These are phyloP conservation scores for Polypterus bichir DNA, from an alignment of 2,113 vertebrate species.

Conservation along the genomic window DNA sequence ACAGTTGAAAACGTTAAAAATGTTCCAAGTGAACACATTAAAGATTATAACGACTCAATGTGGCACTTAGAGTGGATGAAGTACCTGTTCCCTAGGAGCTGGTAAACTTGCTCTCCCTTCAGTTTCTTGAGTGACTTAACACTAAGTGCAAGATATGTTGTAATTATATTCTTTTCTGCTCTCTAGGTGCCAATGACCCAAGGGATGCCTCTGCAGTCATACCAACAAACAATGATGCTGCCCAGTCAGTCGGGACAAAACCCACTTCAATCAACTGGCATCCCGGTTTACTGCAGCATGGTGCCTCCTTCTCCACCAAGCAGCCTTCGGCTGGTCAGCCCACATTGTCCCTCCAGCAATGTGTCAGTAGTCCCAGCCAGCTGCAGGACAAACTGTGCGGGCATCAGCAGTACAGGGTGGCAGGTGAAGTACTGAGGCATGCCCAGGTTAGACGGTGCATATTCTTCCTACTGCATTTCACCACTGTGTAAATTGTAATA, in stretches of 20 bases:
- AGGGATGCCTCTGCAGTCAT: conserved; percentile 63
- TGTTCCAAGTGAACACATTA: too few relatives aligned
- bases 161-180: not conserved
- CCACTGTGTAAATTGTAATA: conserved; percentile 71
- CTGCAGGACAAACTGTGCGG: conserved; percentile 73
- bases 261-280: conserved; percentile 54
- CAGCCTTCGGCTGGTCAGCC: conserved; percentile 51
- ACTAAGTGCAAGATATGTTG: too few relatives aligned
- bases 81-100: too few relatives aligned
- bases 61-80: too few relatives aligned
- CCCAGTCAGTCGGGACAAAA: conserved; percentile 64
- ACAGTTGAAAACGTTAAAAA: too few relatives aligned
- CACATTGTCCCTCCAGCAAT: conserved; percentile 55
- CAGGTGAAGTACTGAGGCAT: conserved; percentile 67
- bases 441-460: conserved; percentile 63
- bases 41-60: too few relatives aligned
- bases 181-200: conserved; percentile 65
- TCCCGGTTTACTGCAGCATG: conserved; percentile 77
- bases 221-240: conserved; percentile 72
- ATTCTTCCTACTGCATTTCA: conserved; percentile 70
- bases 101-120: too few relatives aligned
- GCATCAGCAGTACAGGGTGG: conserved; percentile 63
- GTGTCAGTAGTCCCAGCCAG: conserved; percentile 54
- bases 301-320: conserved; percentile 66
- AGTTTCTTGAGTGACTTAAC: too few relatives aligned